A percentile compares a stretch with the other conserved stretches of the same genome.
phyloP scores from a whole-genome alignment of 2,888 invertebrate genomes.

The Drosophila dives region DNA sequence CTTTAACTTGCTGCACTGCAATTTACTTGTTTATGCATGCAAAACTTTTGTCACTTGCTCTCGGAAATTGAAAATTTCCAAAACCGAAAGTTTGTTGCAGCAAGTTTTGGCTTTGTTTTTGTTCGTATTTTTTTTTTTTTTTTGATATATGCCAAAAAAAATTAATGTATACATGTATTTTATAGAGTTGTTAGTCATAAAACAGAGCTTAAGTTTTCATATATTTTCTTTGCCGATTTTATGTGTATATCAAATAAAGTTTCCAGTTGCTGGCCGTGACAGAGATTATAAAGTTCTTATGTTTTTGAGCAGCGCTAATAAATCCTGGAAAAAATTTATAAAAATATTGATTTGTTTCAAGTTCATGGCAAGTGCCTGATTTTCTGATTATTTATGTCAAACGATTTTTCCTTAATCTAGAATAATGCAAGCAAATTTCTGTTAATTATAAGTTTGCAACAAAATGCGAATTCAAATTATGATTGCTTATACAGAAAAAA shows the following conservation, averaged over 20 bases:
- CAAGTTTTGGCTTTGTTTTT: slow-evolving; percentile 10
- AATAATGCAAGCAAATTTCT: slow-evolving; percentile 2
- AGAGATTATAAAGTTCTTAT: slow-evolving; percentile 4
- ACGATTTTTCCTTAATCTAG: background rate
- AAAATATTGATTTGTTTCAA: background rate
- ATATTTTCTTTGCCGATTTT: slow-evolving; percentile 12
- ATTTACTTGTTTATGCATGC: slow-evolving; percentile 29
- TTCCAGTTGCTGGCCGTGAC: too few species aligned
- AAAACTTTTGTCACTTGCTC: slow-evolving; percentile 37
- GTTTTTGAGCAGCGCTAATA: slow-evolving; percentile 1
- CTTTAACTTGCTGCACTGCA: slow-evolving; percentile 9
- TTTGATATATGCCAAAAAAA: slow-evolving; percentile 23
- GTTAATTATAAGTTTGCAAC: slow-evolving; percentile 30
- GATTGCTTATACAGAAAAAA: background rate
- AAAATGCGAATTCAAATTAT: slow-evolving; percentile 2
- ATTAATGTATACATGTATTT: slow-evolving; percentile 1
- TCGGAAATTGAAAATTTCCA: slow-evolving; percentile 39
- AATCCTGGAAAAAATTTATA: background rate
- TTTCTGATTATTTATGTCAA: too few species aligned
- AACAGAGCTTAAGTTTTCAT: slow-evolving; percentile 4
- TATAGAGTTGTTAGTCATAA: slow-evolving; percentile 8
- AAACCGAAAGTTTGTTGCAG: slow-evolving; percentile 50
- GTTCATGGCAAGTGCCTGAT: too few species aligned
- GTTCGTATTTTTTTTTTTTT: background rate
- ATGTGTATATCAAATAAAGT: background rate